Conservation (phyloP, 92 coral and sea anemone genomes). For the Parazoanthus atlanticus region DNA sequence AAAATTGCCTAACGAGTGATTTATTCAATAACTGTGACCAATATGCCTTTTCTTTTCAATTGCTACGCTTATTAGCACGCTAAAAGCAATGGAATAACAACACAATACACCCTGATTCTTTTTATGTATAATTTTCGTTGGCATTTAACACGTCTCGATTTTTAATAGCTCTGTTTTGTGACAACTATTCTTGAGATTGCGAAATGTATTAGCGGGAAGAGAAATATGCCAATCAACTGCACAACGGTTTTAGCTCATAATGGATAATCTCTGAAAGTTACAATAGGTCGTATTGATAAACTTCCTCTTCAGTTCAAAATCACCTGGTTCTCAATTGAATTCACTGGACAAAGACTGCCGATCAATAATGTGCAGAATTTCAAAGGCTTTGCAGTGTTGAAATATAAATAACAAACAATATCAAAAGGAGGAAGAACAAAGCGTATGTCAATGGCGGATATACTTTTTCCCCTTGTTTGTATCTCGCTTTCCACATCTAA, state of each 20-base stretch:
- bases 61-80: no score
- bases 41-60: neutral
- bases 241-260: neutral
- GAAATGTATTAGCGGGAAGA: neutral
- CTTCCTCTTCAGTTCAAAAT: neutral
- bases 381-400: no score
- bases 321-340: neutral
- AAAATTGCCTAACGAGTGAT: neutral
- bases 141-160: neutral
- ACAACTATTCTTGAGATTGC: neutral
- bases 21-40: neutral
- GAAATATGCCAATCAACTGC: neutral
- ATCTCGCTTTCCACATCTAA: no score
- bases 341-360: neutral
- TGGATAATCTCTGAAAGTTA: neutral
- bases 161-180: neutral
- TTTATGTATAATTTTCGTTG: neutral
- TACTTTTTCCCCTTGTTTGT: no score
- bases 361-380: no score
- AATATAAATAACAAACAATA: no score
- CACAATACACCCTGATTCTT: neutral
- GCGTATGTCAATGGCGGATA: no score
- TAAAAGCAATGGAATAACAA: neutral
- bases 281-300: no score
- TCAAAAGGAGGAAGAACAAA: no score